Conservation (phyloP, 2,797 vertebrate species). For the Merluccius polli region DNA sequence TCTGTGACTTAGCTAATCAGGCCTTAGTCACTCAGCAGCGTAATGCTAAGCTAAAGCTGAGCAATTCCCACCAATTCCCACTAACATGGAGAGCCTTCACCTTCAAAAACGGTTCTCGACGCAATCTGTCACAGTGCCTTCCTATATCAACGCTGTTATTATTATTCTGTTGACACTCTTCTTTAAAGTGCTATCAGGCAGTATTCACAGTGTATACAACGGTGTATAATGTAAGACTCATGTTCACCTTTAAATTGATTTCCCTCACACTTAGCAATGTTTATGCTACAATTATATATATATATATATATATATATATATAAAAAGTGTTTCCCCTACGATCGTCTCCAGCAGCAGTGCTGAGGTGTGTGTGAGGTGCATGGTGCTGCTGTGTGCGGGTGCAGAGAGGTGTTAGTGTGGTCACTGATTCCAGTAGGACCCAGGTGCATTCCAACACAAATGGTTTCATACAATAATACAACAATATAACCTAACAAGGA, state of each 20-base stretch:
- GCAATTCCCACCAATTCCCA: neutral
- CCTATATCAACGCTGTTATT: slow-evolving; percentile 70
- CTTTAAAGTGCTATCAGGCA: slow-evolving; percentile 61
- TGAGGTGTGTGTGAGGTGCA: too few relatives aligned
- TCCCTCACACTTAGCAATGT: slow-evolving; percentile 35
- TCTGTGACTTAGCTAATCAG: slow-evolving; percentile 64
- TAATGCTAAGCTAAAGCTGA: neutral
- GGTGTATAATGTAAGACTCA: slow-evolving; percentile 43
- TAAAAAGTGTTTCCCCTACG: too few relatives aligned
- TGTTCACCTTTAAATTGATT: slow-evolving; percentile 53
- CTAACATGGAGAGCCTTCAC: neutral
- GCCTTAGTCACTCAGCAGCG: slow-evolving; percentile 62
- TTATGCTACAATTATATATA: slow-evolving; percentile 31
- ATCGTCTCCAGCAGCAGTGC: too few relatives aligned
- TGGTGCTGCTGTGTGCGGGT: too few relatives aligned
- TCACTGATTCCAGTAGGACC: too few relatives aligned
- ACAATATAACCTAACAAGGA: too few relatives aligned
- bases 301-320: neutral
- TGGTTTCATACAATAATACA: too few relatives aligned
- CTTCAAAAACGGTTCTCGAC: slow-evolving; percentile 51
- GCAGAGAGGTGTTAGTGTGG: too few relatives aligned
- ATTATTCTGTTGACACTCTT: slow-evolving; percentile 55
- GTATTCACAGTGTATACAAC: slow-evolving; percentile 37
- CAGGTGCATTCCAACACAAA: too few relatives aligned
- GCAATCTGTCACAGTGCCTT: slow-evolving; percentile 84